phyloP scores from a whole-genome alignment of 2,113 vertebrate genomes.

The Tragulus kanchil region DNA sequence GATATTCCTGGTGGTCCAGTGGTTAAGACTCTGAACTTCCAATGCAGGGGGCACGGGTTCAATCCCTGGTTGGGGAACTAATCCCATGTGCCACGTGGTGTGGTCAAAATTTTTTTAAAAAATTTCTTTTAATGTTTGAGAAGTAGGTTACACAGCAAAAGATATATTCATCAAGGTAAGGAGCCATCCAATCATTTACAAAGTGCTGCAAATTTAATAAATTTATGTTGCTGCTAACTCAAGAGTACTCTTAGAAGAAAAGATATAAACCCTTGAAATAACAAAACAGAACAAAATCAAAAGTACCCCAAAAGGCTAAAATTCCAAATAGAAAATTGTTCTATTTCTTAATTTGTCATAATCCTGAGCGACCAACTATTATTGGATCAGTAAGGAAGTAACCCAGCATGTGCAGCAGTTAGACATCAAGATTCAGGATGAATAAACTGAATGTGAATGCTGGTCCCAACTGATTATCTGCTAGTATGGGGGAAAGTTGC shows the following conservation, averaged over 20 bases:
- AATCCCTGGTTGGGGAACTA: neutral
- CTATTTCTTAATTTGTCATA: neutral
- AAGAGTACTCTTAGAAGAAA: conserved; percentile 42
- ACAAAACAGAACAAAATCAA: conserved; percentile 17
- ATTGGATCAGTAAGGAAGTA: neutral
- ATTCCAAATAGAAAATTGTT: neutral
- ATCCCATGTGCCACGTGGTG: neutral
- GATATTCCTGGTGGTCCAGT: neutral
- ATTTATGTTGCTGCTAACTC: conserved; percentile 57
- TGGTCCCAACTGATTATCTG: neutral
- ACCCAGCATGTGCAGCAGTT: neutral
- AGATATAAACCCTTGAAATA: conserved; percentile 63
- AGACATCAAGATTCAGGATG: neutral
- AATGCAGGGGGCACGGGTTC: neutral
- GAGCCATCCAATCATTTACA: conserved; percentile 70
- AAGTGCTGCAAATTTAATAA: conserved; percentile 81
- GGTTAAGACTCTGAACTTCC: neutral
- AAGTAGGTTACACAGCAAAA: conserved; percentile 66
- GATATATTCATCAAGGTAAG: conserved; percentile 48
- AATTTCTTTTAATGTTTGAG: neutral
- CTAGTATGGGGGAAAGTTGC: neutral
- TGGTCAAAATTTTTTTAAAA: neutral
- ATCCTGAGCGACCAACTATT: neutral
- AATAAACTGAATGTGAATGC: neutral
- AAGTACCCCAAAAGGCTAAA: conserved; percentile 39